Evolutionary conservation across 2,113 vertebrate species (phyloP), one percentile per base, ranked within the genome.

Genomic region (Cyanoliseus patagonus): DNA sequence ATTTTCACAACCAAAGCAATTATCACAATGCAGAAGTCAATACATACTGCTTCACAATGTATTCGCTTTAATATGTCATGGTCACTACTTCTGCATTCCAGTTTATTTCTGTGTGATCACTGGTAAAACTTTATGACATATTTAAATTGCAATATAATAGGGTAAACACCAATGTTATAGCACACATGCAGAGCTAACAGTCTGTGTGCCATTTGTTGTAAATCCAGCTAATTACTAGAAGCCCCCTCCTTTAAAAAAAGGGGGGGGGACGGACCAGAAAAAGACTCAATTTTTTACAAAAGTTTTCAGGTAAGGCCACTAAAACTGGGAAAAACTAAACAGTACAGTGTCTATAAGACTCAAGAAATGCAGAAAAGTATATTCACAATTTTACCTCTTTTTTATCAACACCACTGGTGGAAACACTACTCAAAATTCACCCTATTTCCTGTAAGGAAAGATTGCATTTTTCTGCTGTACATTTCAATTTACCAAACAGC

Each of bases 151-250:
- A 98, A 95, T 97, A 98, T 98, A 98, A 99, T 98, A 98, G 97
- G 98, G 98, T 98, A 97, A 98, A 98, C 98, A 98, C 98, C 98
- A 98, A 98, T 98, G 98, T 98, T 97, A 83, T 75, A 89, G 99
- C 99, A 98, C 98, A 98, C 99, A 99, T 37, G 99, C 98, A 98
- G 99, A 98, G 99, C 98, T 97, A 97, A 98, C 99, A 99, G 99
- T 98, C 99, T 99, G 99, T 98, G 97, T 98, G 98, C 98, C 99
- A 99, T 99, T 99, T 99, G 98, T 98, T 98, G 99, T 98, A 98
- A 98, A 98, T 98, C 94, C 92, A 98, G 98, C 98, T 99, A 99
- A 99, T 99, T 99, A 99, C 98, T 74, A 95, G 79, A 97, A 95
- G 37, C 66, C 94, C 91, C 95, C 94, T 94, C 86, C 87, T n/a